Evolutionary conservation across 2,888 invertebrate species (phyloP).

Genomic region (Sphaerophoria taeniata): DNA sequence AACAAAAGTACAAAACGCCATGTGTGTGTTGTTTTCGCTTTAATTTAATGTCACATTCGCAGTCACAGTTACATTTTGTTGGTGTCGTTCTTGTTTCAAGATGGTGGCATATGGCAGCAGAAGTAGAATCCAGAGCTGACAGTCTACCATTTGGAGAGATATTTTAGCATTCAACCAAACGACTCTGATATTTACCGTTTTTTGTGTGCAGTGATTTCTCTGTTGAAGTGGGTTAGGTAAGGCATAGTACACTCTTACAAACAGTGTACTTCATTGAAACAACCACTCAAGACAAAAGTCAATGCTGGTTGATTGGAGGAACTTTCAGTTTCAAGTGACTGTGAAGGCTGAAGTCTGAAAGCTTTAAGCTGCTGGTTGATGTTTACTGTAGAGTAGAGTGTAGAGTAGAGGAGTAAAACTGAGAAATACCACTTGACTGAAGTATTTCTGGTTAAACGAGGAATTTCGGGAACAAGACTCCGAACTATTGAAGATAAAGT

Average conservation of each 20-base stretch:
- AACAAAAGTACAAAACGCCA: neutral
- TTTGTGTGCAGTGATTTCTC: conserved; percentile 41
- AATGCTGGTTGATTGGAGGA: conserved; percentile 59
- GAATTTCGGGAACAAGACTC: conserved; percentile 21
- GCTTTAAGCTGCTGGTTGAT: neutral
- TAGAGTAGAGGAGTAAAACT: conserved; percentile 37
- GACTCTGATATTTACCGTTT: conserved; percentile 17
- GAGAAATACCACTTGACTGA: conserved; percentile 32
- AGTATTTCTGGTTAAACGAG: conserved; percentile 21
- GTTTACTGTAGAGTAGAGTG: too few species aligned
- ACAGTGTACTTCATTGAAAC: conserved; percentile 37
- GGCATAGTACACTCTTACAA: neutral
- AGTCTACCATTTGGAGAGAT: neutral
- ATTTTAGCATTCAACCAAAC: neutral
- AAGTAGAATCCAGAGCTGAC: conserved; percentile 2
- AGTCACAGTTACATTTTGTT: neutral
- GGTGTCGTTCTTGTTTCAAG: neutral
- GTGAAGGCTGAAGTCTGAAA: neutral
- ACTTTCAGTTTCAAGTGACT: conserved; percentile 48
- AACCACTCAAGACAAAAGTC: conserved; percentile 63
- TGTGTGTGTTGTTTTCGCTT: conserved; percentile 35
- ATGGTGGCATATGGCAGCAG: neutral
- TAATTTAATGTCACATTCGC: conserved; percentile 32
- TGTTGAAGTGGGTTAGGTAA: conserved; percentile 16
- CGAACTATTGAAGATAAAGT: neutral